These are phyloP conservation scores for Lottia gigantea DNA, from an alignment of 2,888 invertebrate species.

Conservation along the genomic window DNA sequence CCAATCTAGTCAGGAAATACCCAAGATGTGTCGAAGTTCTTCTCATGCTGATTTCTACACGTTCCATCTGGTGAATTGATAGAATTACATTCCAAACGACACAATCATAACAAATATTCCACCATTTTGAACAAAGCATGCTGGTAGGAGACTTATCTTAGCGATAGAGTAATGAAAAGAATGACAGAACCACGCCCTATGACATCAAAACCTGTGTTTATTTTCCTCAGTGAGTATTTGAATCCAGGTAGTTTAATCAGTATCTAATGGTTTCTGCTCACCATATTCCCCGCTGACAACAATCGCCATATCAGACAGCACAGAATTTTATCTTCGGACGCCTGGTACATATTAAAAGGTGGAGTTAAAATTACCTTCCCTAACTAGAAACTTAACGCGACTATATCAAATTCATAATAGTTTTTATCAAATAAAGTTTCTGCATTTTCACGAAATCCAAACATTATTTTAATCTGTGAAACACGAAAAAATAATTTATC, in stretches of 20 bases:
- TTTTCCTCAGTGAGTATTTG: neutral
- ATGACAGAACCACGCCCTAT: neutral
- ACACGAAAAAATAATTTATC: no score
- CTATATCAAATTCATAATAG: no score
- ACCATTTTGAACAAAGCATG: conserved; percentile 3
- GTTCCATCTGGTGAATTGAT: conserved; percentile 8
- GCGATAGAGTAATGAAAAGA: neutral
- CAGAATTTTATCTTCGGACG: neutral
- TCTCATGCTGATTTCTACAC: neutral
- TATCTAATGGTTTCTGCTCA: no score
- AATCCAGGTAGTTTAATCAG: no score
- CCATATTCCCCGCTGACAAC: no score
- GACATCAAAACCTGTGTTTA: conserved; percentile 1
- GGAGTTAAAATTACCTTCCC: neutral
- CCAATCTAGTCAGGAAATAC: neutral
- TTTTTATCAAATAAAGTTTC: no score
- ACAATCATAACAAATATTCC: conserved; percentile 8
- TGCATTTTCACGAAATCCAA: neutral
- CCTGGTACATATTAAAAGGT: conserved; percentile 1
- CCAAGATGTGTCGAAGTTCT: neutral
- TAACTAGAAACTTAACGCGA: no score
- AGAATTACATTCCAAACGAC: conserved; percentile 5
- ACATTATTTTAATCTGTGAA: neutral
- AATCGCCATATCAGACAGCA: no score
- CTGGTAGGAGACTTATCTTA: neutral